Evolutionary conservation across 2,797 vertebrate genomes (phyloP).

Genomic region (Scarus forsteni): DNA sequence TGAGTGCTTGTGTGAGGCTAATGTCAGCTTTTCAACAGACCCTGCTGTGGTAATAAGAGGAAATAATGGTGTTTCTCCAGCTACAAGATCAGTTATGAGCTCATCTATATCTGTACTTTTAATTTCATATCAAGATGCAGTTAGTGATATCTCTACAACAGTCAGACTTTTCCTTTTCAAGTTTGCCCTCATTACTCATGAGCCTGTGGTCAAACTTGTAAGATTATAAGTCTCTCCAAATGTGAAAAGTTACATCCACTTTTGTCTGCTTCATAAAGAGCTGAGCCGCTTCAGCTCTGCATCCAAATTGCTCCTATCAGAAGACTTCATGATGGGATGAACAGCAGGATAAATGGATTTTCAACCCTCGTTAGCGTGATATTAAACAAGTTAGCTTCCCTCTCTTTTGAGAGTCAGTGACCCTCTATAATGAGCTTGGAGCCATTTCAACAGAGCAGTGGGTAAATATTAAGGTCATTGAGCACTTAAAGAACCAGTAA

Average conservation of each 20-base stretch:
- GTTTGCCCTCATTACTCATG: too few species aligned
- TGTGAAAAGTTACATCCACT: too few species aligned
- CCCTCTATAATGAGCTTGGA: not conserved
- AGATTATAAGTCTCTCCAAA: too few species aligned
- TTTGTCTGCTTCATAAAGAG: not conserved
- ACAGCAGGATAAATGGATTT: not conserved
- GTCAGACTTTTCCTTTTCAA: too few species aligned
- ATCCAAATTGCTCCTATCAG: not conserved
- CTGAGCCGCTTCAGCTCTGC: not conserved
- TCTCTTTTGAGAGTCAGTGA: not conserved
- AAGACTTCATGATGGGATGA: not conserved
- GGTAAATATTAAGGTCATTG: slow-evolving; percentile 6
- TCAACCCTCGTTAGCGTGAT: not conserved
- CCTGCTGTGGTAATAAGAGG: not conserved
- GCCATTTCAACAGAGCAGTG: not conserved
- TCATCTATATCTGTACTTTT: too few species aligned
- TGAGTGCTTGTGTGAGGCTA: too few species aligned
- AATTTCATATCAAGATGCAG: too few species aligned
- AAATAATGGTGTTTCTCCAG: not conserved
- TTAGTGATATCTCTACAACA: too few species aligned
- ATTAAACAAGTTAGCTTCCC: not conserved
- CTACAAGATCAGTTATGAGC: too few species aligned
- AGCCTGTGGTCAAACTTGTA: too few species aligned
- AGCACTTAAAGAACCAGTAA: slow-evolving; percentile 11
- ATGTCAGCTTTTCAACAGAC: too few species aligned